phyloP scores from a whole-genome alignment of 2,888 invertebrate species.

The Bursaphelenchus okinawaensis region DNA sequence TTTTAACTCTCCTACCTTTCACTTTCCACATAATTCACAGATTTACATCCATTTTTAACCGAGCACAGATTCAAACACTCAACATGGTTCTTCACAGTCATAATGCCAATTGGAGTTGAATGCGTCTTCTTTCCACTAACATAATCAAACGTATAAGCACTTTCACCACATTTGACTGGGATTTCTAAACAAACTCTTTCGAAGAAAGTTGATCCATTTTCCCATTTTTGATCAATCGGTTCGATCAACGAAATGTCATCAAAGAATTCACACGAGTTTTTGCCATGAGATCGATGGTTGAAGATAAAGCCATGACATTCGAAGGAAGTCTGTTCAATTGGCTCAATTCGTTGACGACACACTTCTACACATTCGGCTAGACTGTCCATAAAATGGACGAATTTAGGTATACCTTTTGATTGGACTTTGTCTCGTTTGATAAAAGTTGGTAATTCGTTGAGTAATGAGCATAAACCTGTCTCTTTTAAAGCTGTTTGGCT shows the following conservation, averaged over 20 bases:
- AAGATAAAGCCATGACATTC: slow-evolving; percentile 28
- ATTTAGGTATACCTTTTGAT: slow-evolving; percentile 11
- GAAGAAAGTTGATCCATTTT: slow-evolving; percentile 17
- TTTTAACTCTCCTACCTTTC: slow-evolving; percentile 27
- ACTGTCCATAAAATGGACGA: slow-evolving; percentile 28
- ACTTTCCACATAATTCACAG: slow-evolving; percentile 35
- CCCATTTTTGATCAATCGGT: neutral
- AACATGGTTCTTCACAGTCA: slow-evolving; percentile 15
- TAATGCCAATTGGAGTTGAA: slow-evolving; percentile 13
- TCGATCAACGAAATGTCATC: slow-evolving; percentile 10
- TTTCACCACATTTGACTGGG: slow-evolving; percentile 14
- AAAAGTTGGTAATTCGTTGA: slow-evolving; percentile 22
- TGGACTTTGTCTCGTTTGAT: slow-evolving; percentile 18
- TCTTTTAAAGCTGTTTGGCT: neutral
- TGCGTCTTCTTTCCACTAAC: slow-evolving; percentile 10
- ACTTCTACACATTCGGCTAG: slow-evolving; percentile 26
- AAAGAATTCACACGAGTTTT: slow-evolving; percentile 21
- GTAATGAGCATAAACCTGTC: slow-evolving; percentile 6
- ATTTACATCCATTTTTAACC: slow-evolving; percentile 27
- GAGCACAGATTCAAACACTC: slow-evolving; percentile 40
- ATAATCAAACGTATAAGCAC: slow-evolving; percentile 24
- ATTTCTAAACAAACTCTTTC: slow-evolving; percentile 27
- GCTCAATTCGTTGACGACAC: slow-evolving; percentile 22
- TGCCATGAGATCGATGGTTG: neutral
- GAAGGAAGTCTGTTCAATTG: slow-evolving; percentile 17